A percentile compares a stretch with the other conserved stretches of the same genome.
Conservation (phyloP, 92 coral and sea anemone species). For the Paramuricea clavata region DNA sequence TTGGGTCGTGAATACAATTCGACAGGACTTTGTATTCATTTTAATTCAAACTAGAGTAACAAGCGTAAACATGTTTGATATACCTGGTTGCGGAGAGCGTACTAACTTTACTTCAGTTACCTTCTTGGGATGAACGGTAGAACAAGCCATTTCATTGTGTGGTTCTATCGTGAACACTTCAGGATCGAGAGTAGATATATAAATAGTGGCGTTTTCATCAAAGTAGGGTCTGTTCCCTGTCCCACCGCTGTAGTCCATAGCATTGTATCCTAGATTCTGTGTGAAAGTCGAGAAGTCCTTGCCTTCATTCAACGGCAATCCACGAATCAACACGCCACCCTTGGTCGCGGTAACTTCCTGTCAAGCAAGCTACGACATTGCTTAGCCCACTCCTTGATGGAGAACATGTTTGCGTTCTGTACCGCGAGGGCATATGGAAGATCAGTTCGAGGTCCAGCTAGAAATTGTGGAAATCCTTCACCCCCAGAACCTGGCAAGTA, state of each 20-base stretch:
- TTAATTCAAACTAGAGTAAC: not conserved
- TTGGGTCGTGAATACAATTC: too few relatives aligned
- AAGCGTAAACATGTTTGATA: not conserved
- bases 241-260: constrained; percentile 78
- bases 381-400: constrained; percentile 65
- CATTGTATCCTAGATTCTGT: constrained; percentile 68
- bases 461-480: constrained; percentile 76
- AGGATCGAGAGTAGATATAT: constrained; percentile 79
- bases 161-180: constrained; percentile 74
- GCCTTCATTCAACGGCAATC: constrained; percentile 60
- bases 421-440: constrained; percentile 75
- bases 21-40: too few relatives aligned
- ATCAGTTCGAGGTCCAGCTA: constrained; percentile 67
- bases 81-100: too few relatives aligned
- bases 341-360: constrained; percentile 58
- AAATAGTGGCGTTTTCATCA: constrained; percentile 64
- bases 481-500: constrained; percentile 79
- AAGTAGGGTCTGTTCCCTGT: constrained; percentile 77
- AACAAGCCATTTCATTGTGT: constrained; percentile 91
- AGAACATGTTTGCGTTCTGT: constrained; percentile 33
- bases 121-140: constrained; percentile 81
- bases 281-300: constrained; percentile 65
- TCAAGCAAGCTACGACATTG: constrained; percentile 73
- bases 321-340: constrained; percentile 26
- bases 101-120: constrained; percentile 43